A percentile compares a stretch with the other conserved stretches of the same genome.
phyloP scores from a whole-genome alignment of 2,113 vertebrate species.

The Epinephelus fuscoguttatus region DNA sequence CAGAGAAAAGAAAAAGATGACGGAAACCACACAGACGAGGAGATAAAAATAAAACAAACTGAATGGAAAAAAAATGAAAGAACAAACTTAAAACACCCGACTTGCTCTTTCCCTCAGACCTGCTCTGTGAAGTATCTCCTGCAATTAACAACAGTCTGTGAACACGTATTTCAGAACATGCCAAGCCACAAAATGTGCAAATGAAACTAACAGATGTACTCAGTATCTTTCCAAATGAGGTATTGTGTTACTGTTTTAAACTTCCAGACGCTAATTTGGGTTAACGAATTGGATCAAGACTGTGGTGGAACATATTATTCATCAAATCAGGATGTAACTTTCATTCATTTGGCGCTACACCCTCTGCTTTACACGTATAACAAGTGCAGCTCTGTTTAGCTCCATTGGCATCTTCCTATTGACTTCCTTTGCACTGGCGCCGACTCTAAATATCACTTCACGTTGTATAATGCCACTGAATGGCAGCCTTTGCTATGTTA shows the following conservation, averaged over 20 bases:
- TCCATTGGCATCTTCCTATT: background rate
- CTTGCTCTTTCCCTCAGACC: background rate
- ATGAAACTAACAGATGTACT: constrained; percentile 24
- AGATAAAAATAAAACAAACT: background rate
- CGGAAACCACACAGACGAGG: background rate
- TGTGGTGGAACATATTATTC: constrained; percentile 16
- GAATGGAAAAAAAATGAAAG: background rate
- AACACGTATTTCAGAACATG: constrained; percentile 4
- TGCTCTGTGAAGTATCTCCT: background rate
- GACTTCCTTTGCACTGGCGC: background rate
- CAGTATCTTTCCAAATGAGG: constrained; percentile 17
- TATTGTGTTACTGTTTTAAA: background rate
- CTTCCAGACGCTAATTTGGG: background rate
- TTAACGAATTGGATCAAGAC: constrained; percentile 15
- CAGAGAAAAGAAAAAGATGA: background rate
- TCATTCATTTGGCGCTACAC: background rate
- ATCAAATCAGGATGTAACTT: constrained; percentile 15
- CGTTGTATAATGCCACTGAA: background rate
- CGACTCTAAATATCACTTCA: background rate
- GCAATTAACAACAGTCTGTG: constrained; percentile 31
- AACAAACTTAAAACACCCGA: background rate
- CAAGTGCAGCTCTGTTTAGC: background rate
- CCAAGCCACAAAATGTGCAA: constrained; percentile 39
- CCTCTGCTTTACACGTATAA: background rate
- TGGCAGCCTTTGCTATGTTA: background rate